These are phyloP conservation scores for Ectropis grisescens DNA, from an alignment of 1,140 invertebrate species.

Conservation along the genomic window DNA sequence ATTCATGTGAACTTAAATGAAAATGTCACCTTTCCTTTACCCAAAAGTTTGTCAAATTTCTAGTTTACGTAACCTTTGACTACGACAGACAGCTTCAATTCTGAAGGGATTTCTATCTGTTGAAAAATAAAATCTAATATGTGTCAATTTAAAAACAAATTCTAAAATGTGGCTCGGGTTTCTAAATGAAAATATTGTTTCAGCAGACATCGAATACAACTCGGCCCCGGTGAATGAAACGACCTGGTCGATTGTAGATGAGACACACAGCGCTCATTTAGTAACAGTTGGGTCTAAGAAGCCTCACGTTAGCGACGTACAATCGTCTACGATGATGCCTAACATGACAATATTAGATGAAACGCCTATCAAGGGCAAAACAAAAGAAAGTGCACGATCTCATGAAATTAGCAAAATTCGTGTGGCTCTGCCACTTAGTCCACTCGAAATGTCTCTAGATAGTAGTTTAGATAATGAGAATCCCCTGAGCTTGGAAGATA, in stretches of 20 bases:
- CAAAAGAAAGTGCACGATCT: slow-evolving; percentile 26
- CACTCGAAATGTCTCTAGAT: slow-evolving; percentile 56
- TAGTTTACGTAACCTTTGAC: no score
- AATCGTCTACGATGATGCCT: slow-evolving; percentile 32
- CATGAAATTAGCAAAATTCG: slow-evolving; percentile 61
- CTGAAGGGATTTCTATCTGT: no score
- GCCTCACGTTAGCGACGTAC: slow-evolving; percentile 20
- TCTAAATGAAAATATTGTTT: no score
- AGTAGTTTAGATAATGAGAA: slow-evolving; percentile 55
- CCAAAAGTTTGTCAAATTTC: no score
- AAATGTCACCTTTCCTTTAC: no score
- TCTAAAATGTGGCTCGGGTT: no score
- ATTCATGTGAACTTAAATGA: no score
- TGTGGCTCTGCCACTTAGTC: slow-evolving; percentile 22
- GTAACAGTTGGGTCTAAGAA: slow-evolving; percentile 24
- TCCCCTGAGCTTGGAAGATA: slow-evolving; percentile 41
- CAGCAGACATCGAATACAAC: slow-evolving; percentile 31
- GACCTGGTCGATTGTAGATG: slow-evolving; percentile 39
- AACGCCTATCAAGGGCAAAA: slow-evolving; percentile 51
- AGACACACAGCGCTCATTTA: slow-evolving; percentile 31
- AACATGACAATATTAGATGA: slow-evolving; percentile 33
- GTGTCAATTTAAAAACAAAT: no score
- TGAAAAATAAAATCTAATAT: no score
- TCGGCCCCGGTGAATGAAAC: slow-evolving; percentile 16
- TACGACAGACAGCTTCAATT: no score